Evolutionary conservation across 2,797 vertebrate genomes (phyloP), one percentile per base, ranked within the genome.

Genomic region (Channa striata): DNA sequence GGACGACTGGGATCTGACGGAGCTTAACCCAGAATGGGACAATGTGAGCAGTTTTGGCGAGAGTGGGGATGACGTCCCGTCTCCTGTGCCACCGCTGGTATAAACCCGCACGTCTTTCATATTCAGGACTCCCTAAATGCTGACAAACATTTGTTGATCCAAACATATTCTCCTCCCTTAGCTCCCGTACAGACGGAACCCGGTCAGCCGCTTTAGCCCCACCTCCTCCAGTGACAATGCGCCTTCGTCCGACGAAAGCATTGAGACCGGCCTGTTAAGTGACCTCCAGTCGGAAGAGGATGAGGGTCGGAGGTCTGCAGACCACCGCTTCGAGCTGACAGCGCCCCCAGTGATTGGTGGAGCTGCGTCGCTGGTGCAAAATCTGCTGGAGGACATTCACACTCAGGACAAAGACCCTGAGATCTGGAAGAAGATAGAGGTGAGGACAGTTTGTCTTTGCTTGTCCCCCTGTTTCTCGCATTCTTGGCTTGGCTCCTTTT

Each of bases 1-100:
- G 49, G 98, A 99, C 66, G 97, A 99, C 85, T 99, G 98, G 98
- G 98, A 99, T 33, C 82, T 98, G 66, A 96, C 96, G 1, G 97
- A 98, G 90, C 94, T 96, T 83, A 96, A 96, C 79, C 92, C 94
- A 0, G 96, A 98, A 83, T 97, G 96, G 92, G 96, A 81, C 34
- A 69, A 58, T 17, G 16, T 23, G 23, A 80, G 77, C 62, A 71
- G 58, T 2, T 11, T 67, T 0, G 62, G 50, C 14, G 84, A 79
- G 21, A 74, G 73, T 0, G 72, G 72, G 9, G 81, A 87, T 7
- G 69, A 74, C 2, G 0, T 39, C 47, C 70, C 80, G 8, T 81
- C 82, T 44, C 53, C 73, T n/a, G 73, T 62, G 0, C 81, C 85
- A 0, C 61, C 43, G 3, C 77, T 68, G 83, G 90, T 92, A 82